Evolutionary conservation across 2,113 vertebrate genomes (phyloP), one percentile per base, ranked within the genome.

Genomic region (Laticauda laticaudata): DNA sequence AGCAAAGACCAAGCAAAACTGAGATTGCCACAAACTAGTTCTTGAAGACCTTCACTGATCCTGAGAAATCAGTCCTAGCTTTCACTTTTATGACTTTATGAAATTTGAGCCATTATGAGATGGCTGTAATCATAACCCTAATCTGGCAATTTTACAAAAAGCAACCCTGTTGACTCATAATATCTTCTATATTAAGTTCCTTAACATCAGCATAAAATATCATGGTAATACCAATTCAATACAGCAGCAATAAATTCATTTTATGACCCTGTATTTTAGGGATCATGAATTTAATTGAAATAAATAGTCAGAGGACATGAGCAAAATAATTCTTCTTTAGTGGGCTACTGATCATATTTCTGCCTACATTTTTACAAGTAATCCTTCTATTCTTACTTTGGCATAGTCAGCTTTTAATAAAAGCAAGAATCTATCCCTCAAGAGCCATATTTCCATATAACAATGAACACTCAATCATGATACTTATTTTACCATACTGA

Each of bases 221-320:
- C 39, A 39, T 39, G 11, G 55, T 89, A 89, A 56, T 89, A 89
- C 4, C 12, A 95, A 93, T 96, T 96, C 94, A 95, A 93, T 92
- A 91, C 87, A 92, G 93, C 56, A 93, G 91, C 55, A 96, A 89
- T 85, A 95, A 93, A 88, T 69, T 53, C 91, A 92, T 97, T 97
- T 96, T 97, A 96, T 97, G 96, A 92, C 88, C 93, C 86, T 95
- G 24, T 92, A 1, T 93, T 97, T 96, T 97, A 96, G 94, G 94
- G 92, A 94, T 97, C 95, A 96, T 96, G 94, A 97, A 96, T 96
- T 97, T 97, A 97, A 96, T 91, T 91, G 93, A 96, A 95, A 87
- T 94, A 94, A 97, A 93, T 95, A 95, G 92, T 92, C 93, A 88
- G 96, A 95, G 91, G 89, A 93, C 96, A 94, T 94, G 69, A 95